Percentiles rank a stretch among this genome's conserved stretches.
These are phyloP conservation scores for Reticulitermes lucifugus DNA, from an alignment of 2,888 invertebrate genomes.

Conservation along the genomic window DNA sequence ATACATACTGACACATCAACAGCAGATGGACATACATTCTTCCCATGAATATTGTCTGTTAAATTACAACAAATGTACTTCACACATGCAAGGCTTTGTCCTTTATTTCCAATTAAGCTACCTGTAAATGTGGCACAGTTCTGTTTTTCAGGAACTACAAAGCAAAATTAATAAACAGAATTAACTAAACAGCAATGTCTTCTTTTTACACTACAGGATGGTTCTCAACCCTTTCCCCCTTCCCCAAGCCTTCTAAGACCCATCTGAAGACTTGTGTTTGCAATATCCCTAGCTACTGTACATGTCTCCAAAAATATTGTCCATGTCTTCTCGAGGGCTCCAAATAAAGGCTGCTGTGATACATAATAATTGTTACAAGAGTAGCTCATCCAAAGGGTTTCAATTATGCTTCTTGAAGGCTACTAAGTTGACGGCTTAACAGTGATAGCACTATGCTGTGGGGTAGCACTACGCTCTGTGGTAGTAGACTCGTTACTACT, in stretches of 20 bases:
- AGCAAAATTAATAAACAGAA: constrained; percentile 1
- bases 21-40: neutral
- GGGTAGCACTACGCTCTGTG: neutral
- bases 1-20: neutral
- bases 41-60: neutral
- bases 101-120: neutral
- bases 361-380: neutral
- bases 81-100: neutral
- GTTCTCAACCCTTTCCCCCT: neutral
- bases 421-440: neutral
- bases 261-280: no score
- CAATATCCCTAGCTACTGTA: neutral
- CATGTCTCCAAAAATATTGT: neutral
- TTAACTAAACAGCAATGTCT: neutral
- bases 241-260: no score
- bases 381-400: neutral
- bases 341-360: neutral
- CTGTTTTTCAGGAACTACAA: neutral
- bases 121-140: neutral
- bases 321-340: neutral
- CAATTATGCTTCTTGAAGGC: neutral
- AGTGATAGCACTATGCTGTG: neutral
- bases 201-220: neutral
- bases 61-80: neutral
- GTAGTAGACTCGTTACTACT: neutral